phyloP scores from a whole-genome alignment of 2,888 invertebrate species.

The Yponomeuta cagnagella region DNA sequence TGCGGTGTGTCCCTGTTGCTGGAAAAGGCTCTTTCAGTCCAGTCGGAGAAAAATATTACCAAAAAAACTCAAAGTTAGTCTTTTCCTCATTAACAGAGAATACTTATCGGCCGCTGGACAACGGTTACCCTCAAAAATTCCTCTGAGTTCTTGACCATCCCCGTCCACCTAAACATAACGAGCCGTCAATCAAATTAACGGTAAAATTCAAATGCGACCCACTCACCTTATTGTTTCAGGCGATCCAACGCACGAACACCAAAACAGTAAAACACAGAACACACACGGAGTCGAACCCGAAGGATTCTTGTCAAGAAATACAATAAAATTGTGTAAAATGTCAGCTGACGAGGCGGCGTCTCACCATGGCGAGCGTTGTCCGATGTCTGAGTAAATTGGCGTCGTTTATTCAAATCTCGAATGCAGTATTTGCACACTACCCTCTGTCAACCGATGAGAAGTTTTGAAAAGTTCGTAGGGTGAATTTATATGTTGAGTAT shows the following conservation, averaged over 20 bases:
- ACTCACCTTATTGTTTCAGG: not conserved
- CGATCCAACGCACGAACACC: not conserved
- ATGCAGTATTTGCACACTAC: not conserved
- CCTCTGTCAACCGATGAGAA: not conserved
- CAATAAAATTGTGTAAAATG: not conserved
- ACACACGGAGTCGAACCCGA: not conserved
- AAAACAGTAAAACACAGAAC: not conserved
- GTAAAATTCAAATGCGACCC: not conserved
- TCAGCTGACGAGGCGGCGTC: not conserved
- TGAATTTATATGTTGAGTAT: no score
- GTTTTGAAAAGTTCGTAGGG: no score
- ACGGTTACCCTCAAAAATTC: no score
- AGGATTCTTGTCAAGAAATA: not conserved
- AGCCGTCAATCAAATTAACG: not conserved
- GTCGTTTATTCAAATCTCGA: not conserved
- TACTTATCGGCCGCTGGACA: no score
- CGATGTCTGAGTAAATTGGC: not conserved
- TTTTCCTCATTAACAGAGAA: no score
- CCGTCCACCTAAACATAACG: no score
- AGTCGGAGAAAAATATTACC: no score
- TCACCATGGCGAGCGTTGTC: slow-evolving; percentile 2
- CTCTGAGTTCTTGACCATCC: no score
- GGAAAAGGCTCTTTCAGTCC: no score
- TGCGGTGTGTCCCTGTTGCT: no score
- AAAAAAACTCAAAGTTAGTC: no score